Base-by-base conservation (phyloP, 2,888 invertebrate species). In the Heliconius ethilla region DNA sequence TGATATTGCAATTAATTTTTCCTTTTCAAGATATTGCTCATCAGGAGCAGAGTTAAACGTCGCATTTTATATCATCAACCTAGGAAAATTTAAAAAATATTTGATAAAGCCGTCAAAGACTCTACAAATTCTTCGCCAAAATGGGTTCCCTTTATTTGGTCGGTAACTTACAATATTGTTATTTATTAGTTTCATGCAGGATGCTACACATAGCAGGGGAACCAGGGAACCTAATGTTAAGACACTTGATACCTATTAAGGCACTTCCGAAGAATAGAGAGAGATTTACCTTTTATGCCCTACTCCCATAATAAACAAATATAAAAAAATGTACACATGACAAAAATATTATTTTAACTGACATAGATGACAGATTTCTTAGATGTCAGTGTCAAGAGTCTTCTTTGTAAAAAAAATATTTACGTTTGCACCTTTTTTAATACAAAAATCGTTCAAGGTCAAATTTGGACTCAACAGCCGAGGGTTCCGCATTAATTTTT, bases 261-360 rank as follows among this genome's bases (percentile, higher is more conserved):
- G 51, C 51, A 2, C 22, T 9, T 51, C 22, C 7, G 7, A 22
- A 9, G 18, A 3, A 51, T 51, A 51, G n/a, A 25, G 13, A 63
- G 25, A 63, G 2, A 29, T 80, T 82, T 80, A 89, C 90, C 89
- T 85, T 84, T 86, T 88, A 77, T 82, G 82, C 80, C 85, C 84
- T 72, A 85, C 78, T 82, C 86, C 87, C 90, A 90, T 90, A 84
- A 83, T 45, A 74, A 55, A 66, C 40, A 45, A 65, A 51, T 59
- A 40, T 55, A 77, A 78, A 79, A 40, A 69, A 15, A 65, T 69
- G 51, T 62, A 69, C 40, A 69, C 81, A 79, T 79, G n/a, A 67
- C 65, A 62, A 78, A 75, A 78, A 70, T 63, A 45, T 63, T 51
- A 27, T 63, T 25, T n/a, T n/a, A 33, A 51, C n/a, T 78, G 45